Conservation (phyloP, 2,113 vertebrate species). For the Thoracochromis brauschi region DNA sequence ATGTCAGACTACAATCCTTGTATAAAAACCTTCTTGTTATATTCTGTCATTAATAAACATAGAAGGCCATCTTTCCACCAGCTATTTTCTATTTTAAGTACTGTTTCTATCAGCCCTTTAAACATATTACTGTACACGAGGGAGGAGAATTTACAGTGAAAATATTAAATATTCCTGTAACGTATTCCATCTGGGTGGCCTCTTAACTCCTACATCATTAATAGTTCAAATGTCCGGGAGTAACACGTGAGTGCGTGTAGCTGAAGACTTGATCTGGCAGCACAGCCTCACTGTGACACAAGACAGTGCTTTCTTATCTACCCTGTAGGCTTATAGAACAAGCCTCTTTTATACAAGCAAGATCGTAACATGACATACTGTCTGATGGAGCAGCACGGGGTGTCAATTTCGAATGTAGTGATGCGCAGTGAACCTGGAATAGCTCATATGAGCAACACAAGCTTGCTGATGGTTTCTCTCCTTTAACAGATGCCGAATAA, state of each 20-base stretch:
- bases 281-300: neutral
- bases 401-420: neutral
- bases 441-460: neutral
- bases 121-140: neutral
- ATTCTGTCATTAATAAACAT: neutral
- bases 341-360: neutral
- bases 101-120: neutral
- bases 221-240: neutral
- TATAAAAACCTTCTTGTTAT: neutral
- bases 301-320: neutral
- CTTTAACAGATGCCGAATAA: neutral
- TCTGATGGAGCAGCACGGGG: neutral
- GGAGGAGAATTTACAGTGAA: neutral
- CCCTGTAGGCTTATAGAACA: constrained; percentile 4
- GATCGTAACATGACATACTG: neutral
- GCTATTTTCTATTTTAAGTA: neutral
- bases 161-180: neutral
- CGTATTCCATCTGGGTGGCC: neutral
- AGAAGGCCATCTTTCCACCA: neutral
- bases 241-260: neutral
- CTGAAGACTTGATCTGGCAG: neutral
- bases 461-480: neutral
- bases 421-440: neutral
- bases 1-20: neutral
- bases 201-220: neutral